phyloP scores from a whole-genome alignment of 2,888 invertebrate species.

The Drosophila mulleri region DNA sequence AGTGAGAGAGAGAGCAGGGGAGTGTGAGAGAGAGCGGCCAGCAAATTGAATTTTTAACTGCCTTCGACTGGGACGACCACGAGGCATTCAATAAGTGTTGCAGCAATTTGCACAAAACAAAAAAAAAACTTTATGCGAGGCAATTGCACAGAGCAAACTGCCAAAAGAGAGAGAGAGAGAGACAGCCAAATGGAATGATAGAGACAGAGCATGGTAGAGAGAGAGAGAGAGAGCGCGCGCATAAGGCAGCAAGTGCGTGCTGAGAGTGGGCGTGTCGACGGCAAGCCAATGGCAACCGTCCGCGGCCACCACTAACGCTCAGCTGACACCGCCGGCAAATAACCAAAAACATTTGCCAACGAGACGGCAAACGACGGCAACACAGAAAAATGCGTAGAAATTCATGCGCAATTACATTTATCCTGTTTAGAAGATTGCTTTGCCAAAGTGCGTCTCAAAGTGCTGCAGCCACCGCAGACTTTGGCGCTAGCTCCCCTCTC shows the following conservation, averaged over 20 bases:
- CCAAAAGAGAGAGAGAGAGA: slow-evolving; percentile 23
- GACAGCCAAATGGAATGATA: slow-evolving; percentile 12
- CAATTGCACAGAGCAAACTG: slow-evolving; percentile 63
- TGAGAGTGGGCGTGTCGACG: slow-evolving; percentile 64
- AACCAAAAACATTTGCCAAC: slow-evolving; percentile 58
- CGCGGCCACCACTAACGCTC: slow-evolving; percentile 41
- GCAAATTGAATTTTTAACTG: slow-evolving; percentile 80
- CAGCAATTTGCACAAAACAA: slow-evolving; percentile 82
- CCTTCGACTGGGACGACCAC: slow-evolving; percentile 80
- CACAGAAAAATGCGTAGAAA: slow-evolving; percentile 83
- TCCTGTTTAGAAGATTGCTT: slow-evolving; percentile 85
- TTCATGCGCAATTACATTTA: slow-evolving; percentile 85
- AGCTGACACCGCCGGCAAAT: slow-evolving; percentile 66
- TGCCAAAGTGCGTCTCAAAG: slow-evolving; percentile 81
- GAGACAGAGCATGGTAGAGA: slow-evolving; percentile 1
- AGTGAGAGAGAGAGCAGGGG: slow-evolving; percentile 8
- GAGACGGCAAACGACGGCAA: slow-evolving; percentile 38
- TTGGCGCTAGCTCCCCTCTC: slow-evolving; percentile 14
- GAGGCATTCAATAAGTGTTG: slow-evolving; percentile 81
- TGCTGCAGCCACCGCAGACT: slow-evolving; percentile 64
- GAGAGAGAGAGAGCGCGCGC: slow-evolving; percentile 1
- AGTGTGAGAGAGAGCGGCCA: slow-evolving; percentile 20
- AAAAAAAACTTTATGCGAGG: slow-evolving; percentile 72
- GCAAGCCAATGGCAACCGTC: slow-evolving; percentile 55
- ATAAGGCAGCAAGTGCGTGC: slow-evolving; percentile 10